Percentiles rank a stretch among this genome's conserved stretches.
phyloP scores from a whole-genome alignment of 2,797 vertebrate species.

The Malacoraja senta region DNA sequence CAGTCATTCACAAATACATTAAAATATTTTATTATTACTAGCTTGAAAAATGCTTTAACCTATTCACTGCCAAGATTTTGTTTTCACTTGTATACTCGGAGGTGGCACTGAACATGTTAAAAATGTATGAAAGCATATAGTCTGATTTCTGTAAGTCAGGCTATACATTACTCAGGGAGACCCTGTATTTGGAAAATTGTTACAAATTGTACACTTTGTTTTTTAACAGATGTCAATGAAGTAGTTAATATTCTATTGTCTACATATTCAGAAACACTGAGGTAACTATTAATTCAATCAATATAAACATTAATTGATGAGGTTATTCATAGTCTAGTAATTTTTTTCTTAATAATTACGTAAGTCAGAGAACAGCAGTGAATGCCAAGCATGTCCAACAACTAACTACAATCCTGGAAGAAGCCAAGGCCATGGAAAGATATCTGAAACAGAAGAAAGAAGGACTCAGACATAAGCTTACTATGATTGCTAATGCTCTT shows the following conservation, averaged over 20 bases:
- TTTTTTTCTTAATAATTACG: conserved; percentile 42
- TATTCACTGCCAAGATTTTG: too few species aligned
- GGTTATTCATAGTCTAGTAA: background rate
- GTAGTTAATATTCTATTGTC: conserved; percentile 58
- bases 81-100: too few species aligned
- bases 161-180: too few species aligned
- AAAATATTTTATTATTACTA: too few species aligned
- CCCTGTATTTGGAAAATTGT: background rate
- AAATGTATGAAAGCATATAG: too few species aligned
- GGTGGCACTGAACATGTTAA: too few species aligned
- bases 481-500: conserved; percentile 53
- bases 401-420: conserved; percentile 60
- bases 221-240: conserved; percentile 58
- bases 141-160: too few species aligned
- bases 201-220: background rate
- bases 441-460: conserved; percentile 60
- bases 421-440: conserved; percentile 56
- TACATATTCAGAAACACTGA: conserved; percentile 59
- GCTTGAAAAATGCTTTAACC: too few species aligned
- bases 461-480: conserved; percentile 54
- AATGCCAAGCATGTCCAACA: conserved; percentile 57
- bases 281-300: conserved; percentile 53
- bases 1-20: too few species aligned
- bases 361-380: conserved; percentile 59
- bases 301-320: conserved; percentile 3